Percentiles rank a stretch among this genome's conserved stretches.
These are phyloP conservation scores for Microcebus ravelobensis DNA, from an alignment of 2,113 vertebrate species.

Conservation along the genomic window DNA sequence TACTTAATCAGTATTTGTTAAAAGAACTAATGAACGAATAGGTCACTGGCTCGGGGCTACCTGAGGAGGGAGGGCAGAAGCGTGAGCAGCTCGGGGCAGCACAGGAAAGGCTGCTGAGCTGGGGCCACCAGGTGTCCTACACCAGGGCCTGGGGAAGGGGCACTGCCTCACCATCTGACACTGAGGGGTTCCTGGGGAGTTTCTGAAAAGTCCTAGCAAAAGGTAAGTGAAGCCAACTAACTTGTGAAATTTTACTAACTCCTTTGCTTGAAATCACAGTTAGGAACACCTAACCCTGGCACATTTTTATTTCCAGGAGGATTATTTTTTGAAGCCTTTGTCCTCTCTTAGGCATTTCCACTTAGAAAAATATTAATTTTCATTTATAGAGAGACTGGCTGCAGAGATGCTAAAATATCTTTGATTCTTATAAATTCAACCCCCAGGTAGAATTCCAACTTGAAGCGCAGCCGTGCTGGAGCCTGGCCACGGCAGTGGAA, in stretches of 20 bases:
- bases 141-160: background rate
- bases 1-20: background rate
- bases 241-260: background rate
- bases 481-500: background rate
- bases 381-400: background rate
- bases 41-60: background rate
- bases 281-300: background rate
- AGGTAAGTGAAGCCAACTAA: background rate
- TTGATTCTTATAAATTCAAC: background rate
- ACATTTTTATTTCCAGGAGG: background rate
- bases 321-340: background rate
- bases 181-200: background rate
- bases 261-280: background rate
- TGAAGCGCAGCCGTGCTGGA: background rate
- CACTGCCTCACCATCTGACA: background rate
- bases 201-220: background rate
- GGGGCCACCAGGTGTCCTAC: background rate
- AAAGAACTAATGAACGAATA: background rate
- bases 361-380: background rate
- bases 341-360: background rate
- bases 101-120: background rate
- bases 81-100: background rate
- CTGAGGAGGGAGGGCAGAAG: background rate
- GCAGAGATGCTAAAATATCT: background rate
- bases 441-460: background rate